phyloP scores from a whole-genome alignment of 1,140 invertebrate species.

The Drosophila miranda region DNA sequence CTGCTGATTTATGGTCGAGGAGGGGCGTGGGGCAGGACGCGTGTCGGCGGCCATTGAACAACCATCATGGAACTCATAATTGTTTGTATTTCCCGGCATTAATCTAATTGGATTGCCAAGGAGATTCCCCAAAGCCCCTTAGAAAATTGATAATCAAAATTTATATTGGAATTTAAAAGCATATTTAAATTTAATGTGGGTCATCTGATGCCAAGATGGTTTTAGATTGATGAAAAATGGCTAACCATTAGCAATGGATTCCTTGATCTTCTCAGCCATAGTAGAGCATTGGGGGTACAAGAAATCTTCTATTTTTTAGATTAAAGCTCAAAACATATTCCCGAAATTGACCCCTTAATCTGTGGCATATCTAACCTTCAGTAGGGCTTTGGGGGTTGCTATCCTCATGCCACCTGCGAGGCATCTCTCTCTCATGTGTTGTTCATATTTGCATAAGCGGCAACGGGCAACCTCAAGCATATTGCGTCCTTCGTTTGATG shows the following conservation, averaged over 20 bases:
- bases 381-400: constrained; percentile 4
- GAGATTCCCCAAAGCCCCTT: not conserved
- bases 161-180: too few species aligned
- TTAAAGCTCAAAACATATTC: too few species aligned
- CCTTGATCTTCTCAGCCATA: too few species aligned
- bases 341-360: constrained; percentile 14
- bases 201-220: too few species aligned
- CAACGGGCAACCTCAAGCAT: constrained; percentile 37
- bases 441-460: constrained; percentile 56
- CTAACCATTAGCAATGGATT: too few species aligned
- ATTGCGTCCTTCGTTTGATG: constrained; percentile 32
- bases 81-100: constrained; percentile 43
- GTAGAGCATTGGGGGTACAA: too few species aligned
- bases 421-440: constrained; percentile 40
- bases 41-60: constrained; percentile 43
- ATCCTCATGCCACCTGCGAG: constrained; percentile 17
- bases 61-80: constrained; percentile 49
- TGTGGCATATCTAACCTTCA: constrained; percentile 13
- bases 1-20: constrained; percentile 63
- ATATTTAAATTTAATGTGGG: too few species aligned
- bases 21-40: constrained; percentile 2
- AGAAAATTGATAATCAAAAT: too few species aligned
- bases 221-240: too few species aligned
- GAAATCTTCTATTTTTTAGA: too few species aligned
- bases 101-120: constrained; percentile 42